phyloP scores from a whole-genome alignment of 1,140 invertebrate species.

The Andricus grossulariae region DNA sequence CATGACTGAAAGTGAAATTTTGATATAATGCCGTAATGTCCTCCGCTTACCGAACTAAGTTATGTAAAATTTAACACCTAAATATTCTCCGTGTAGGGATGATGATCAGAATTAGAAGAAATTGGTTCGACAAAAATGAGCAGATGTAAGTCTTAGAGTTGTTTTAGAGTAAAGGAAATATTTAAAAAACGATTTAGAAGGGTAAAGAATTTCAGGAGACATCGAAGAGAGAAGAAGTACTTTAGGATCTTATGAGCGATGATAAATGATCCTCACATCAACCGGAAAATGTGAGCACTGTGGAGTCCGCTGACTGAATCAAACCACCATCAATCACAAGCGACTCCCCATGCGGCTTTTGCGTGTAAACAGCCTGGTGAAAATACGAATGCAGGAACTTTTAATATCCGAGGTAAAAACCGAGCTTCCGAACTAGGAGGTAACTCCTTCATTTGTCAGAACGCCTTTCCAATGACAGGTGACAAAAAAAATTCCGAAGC shows the following conservation, averaged over 20 bases:
- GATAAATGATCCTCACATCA: constrained; percentile 63
- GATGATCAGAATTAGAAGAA: too few species aligned
- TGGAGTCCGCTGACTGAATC: constrained; percentile 58
- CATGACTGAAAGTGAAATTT: too few species aligned
- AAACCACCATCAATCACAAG: constrained; percentile 64
- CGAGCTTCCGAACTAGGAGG: constrained; percentile 19
- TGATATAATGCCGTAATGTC: too few species aligned
- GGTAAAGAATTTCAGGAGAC: too few species aligned
- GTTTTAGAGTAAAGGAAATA: too few species aligned
- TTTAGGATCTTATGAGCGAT: constrained; percentile 46
- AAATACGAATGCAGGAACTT: constrained; percentile 44
- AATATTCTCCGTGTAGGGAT: too few species aligned
- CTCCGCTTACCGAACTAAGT: too few species aligned
- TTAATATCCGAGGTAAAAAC: constrained; percentile 50
- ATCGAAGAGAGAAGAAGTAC: constrained; percentile 30
- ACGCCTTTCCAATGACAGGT: not conserved
- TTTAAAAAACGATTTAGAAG: too few species aligned
- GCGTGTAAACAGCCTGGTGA: constrained; percentile 51
- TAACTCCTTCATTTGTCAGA: constrained; percentile 45
- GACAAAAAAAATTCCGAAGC: not conserved
- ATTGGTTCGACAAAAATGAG: too few species aligned
- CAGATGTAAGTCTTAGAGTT: too few species aligned
- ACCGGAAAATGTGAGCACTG: constrained; percentile 58
- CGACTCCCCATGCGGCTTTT: constrained; percentile 47
- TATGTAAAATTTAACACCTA: too few species aligned